Base-by-base conservation (phyloP, 2,113 vertebrate genomes). In the Ammodytes marinus region DNA sequence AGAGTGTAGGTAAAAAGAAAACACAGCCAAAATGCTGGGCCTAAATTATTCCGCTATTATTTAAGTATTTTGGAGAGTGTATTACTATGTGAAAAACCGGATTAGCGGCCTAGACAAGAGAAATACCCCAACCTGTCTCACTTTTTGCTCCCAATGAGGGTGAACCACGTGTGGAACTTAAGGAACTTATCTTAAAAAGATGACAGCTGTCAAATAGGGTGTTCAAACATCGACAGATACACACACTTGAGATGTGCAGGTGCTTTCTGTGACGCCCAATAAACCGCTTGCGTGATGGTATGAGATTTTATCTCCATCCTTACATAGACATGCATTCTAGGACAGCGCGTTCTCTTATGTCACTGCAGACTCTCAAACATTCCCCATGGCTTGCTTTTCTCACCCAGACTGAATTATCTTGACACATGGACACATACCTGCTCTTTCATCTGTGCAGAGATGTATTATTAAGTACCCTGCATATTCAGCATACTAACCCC, bases 181-280 rank as follows among this genome's bases (percentile, higher is more conserved):
- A 70, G 43, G 10, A 66, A 74, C 35, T 43, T 68, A 50, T 50
- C 49, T 50, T 3, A 15, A 55, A 66, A 46, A 67, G 59, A 86
- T 71, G 53, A 19, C 1, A 80, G 81, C 4, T 15, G 47, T 3
- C 12, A 17, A 57, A 66, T 19, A 40, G 2, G 14, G 3, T 57
- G 40, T 70, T 64, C 45, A 43, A 43, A 40, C n/a, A 75, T 4
- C 1, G 8, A 53, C 64, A 66, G 40, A 74, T 8, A 67, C 45
- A 70, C 53, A 52, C 12, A 81, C 11, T 19, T 17, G 5, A 68
- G 53, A 47, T 63, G 57, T 70, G 12, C 37, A 42, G 52, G 60
- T 64, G 57, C 86, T 83, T 66, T 61, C 37, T 78, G 9, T 75
- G 63, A 88, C 58, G 35, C 86, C 68, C 10, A 45, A 39, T 77